Conservation (phyloP, 2,797 vertebrate species). For the Sebastes vulpes region DNA sequence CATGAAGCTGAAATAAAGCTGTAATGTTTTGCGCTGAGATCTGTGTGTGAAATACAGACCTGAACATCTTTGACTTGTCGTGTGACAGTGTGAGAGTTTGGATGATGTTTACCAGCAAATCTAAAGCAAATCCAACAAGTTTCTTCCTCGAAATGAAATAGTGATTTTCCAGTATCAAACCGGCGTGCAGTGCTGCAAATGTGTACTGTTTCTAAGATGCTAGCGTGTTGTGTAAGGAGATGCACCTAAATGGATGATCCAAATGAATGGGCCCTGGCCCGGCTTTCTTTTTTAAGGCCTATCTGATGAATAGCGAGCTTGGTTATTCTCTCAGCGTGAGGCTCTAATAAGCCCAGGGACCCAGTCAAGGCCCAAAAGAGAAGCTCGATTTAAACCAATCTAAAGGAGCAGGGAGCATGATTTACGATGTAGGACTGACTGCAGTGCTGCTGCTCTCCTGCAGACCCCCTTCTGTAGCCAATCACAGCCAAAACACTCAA, state of each 20-base stretch:
- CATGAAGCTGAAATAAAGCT: background rate
- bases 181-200: background rate
- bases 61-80: background rate
- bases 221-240: constrained; percentile 4
- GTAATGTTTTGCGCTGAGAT: background rate
- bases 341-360: constrained; percentile 84
- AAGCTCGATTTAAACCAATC: constrained; percentile 83
- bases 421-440: constrained; percentile 79
- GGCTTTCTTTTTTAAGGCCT: constrained; percentile 70
- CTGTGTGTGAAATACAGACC: background rate
- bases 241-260: constrained; percentile 54
- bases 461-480: constrained; percentile 77
- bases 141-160: background rate
- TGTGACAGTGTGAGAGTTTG: background rate
- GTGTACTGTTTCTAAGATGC: background rate
- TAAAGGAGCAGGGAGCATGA: constrained; percentile 77
- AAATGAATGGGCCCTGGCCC: constrained; percentile 59
- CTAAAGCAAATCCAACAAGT: background rate
- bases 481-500: constrained; percentile 81
- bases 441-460: constrained; percentile 66
- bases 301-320: constrained; percentile 80
- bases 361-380: constrained; percentile 77
- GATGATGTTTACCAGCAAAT: background rate
- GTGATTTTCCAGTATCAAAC: background rate
- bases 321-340: constrained; percentile 74